Percentiles rank a stretch among this genome's conserved stretches.
phyloP scores from a whole-genome alignment of 2,113 vertebrate genomes.

The Cepphus grylle region DNA sequence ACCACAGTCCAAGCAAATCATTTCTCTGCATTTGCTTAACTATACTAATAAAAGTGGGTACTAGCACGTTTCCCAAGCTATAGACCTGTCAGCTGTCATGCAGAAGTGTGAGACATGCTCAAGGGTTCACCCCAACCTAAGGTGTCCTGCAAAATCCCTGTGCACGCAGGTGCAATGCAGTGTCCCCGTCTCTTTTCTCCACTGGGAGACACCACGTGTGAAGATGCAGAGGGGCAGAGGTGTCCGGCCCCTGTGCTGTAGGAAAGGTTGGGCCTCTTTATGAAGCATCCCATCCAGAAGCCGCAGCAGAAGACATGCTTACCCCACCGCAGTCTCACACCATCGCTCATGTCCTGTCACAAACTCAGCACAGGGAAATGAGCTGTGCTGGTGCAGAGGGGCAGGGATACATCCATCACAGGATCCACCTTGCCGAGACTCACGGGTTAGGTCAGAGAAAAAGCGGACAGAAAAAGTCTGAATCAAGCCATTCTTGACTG shows the following conservation, averaged over 20 bases:
- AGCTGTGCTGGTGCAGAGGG: not conserved
- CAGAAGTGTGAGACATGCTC: not conserved
- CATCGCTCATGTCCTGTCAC: not conserved
- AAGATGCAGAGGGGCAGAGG: not conserved
- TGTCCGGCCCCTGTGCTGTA: too few species aligned
- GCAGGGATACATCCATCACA: not conserved
- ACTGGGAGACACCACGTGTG: rapidly evolving
- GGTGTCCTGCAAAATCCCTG: not conserved
- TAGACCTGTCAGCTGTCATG: not conserved
- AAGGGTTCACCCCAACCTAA: not conserved
- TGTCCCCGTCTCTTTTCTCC: not conserved
- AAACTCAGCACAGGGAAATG: not conserved
- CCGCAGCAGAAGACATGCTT: not conserved
- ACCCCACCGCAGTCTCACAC: not conserved
- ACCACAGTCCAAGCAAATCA: not conserved
- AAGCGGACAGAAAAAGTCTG: not conserved
- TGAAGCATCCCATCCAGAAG: not conserved
- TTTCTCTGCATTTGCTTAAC: not conserved
- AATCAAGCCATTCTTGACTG: not conserved
- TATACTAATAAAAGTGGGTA: not conserved
- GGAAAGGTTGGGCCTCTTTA: not conserved
- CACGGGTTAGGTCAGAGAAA: not conserved
- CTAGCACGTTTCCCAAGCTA: not conserved
- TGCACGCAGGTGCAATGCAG: rapidly evolving
- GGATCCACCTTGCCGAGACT: not conserved